These are phyloP conservation scores for Pantherophis guttatus DNA, from an alignment of 2,113 vertebrate species.

Conservation along the genomic window DNA sequence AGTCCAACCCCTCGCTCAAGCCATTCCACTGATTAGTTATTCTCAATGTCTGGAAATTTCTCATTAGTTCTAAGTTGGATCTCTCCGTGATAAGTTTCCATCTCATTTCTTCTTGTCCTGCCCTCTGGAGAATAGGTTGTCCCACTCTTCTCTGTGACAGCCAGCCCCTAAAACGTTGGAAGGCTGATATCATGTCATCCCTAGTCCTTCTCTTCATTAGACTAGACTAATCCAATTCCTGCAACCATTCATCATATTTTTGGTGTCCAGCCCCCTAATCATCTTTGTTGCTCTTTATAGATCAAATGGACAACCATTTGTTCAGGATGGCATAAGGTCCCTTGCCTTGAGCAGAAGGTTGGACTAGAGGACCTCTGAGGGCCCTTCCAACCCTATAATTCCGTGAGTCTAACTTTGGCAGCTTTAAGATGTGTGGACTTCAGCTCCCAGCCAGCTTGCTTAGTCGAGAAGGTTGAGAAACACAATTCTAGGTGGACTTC, in stretches of 20 bases:
- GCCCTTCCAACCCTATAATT: too few relatives aligned
- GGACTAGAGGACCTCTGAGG: too few relatives aligned
- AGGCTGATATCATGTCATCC: background rate
- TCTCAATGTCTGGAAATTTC: background rate
- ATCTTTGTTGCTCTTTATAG: background rate
- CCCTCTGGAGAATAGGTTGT: background rate
- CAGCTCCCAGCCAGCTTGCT: too few relatives aligned
- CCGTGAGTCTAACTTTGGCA: too few relatives aligned
- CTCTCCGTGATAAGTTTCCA: background rate
- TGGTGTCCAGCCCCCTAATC: too few relatives aligned
- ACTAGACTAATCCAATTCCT: background rate
- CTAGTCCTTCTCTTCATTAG: background rate
- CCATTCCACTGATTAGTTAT: background rate
- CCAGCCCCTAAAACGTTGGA: background rate
- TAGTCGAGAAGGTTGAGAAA: too few relatives aligned
- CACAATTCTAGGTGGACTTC: too few relatives aligned
- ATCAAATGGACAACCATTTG: too few relatives aligned
- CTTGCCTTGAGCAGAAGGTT: too few relatives aligned
- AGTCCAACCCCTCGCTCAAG: background rate
- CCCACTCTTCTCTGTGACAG: background rate
- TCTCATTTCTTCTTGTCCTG: background rate
- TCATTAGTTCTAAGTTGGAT: background rate
- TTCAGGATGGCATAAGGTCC: too few relatives aligned
- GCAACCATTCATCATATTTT: too few relatives aligned
- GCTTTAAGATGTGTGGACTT: too few relatives aligned